Percentiles rank a stretch among this genome's conserved stretches.
These are phyloP conservation scores for Tenthredo amoena DNA, from an alignment of 2,888 invertebrate species.

Conservation along the genomic window DNA sequence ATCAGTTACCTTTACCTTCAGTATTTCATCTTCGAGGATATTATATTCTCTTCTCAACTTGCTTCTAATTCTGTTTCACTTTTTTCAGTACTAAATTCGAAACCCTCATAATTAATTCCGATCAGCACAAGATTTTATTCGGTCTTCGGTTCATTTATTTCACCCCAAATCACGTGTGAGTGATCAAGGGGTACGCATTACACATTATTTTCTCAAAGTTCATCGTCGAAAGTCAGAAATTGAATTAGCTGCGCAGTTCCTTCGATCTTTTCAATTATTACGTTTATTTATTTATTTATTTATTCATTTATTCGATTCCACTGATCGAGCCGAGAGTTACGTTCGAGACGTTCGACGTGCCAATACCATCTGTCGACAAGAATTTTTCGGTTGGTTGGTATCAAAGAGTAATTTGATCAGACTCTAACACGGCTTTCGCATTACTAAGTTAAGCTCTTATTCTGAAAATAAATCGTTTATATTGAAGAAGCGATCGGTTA, in stretches of 20 bases:
- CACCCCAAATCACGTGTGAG: background rate
- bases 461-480: conserved; percentile 39
- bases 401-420: conserved; percentile 1
- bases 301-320: background rate
- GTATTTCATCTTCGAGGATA: background rate
- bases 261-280: background rate
- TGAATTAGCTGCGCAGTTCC: background rate
- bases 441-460: background rate
- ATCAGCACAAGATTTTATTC: background rate
- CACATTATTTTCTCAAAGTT: background rate
- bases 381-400: background rate
- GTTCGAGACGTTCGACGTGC: background rate
- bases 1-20: background rate
- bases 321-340: background rate
- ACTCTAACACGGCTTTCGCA: background rate
- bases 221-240: background rate
- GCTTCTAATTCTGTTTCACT: background rate
- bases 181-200: background rate
- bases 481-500: background rate
- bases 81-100: background rate
- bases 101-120: no score
- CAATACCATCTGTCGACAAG: conserved; percentile 8
- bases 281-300: background rate
- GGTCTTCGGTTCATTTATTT: background rate
- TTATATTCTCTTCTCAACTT: background rate